phyloP scores from a whole-genome alignment of 1,140 invertebrate genomes.

The Aphidius ervi region DNA sequence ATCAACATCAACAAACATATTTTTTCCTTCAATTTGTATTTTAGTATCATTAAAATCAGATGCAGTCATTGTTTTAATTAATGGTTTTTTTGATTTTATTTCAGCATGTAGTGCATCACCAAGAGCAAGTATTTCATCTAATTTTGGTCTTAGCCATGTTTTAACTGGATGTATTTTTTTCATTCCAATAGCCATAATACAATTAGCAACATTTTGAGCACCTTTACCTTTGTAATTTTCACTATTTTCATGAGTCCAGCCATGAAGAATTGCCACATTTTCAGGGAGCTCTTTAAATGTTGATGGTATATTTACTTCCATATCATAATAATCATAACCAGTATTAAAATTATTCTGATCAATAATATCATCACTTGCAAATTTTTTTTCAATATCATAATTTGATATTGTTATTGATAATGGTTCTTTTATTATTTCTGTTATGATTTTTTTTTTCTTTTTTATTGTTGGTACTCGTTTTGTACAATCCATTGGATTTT shows the following conservation, averaged over 20 bases:
- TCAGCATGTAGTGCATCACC: slow-evolving; percentile 34
- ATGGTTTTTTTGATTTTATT: slow-evolving; percentile 32
- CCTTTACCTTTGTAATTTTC: slow-evolving; percentile 41
- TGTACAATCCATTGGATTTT: slow-evolving; percentile 26
- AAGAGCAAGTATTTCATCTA: slow-evolving; percentile 39
- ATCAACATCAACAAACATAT: slow-evolving; percentile 37
- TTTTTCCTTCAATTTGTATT: slow-evolving; percentile 30
- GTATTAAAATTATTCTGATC: slow-evolving; percentile 33
- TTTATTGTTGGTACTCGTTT: slow-evolving; percentile 25
- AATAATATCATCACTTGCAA: slow-evolving; percentile 31
- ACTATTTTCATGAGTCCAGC: slow-evolving; percentile 37
- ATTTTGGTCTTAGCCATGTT: slow-evolving; percentile 36
- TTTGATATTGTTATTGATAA: slow-evolving; percentile 40
- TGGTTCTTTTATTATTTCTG: slow-evolving; percentile 30
- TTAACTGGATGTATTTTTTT: slow-evolving; percentile 36
- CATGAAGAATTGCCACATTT: slow-evolving; percentile 36
- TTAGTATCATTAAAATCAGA: slow-evolving; percentile 33
- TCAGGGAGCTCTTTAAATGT: slow-evolving; percentile 33
- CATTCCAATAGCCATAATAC: slow-evolving; percentile 37
- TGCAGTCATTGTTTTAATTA: slow-evolving; percentile 34
- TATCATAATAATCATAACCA: slow-evolving; percentile 36
- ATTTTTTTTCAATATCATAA: slow-evolving; percentile 32
- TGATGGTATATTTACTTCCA: slow-evolving; percentile 39
- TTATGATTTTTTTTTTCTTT: neutral
- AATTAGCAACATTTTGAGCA: slow-evolving; percentile 38